Percentiles rank a stretch among this genome's conserved stretches.
Conservation (phyloP, 2,888 invertebrate species). For the Patella pellucida region DNA sequence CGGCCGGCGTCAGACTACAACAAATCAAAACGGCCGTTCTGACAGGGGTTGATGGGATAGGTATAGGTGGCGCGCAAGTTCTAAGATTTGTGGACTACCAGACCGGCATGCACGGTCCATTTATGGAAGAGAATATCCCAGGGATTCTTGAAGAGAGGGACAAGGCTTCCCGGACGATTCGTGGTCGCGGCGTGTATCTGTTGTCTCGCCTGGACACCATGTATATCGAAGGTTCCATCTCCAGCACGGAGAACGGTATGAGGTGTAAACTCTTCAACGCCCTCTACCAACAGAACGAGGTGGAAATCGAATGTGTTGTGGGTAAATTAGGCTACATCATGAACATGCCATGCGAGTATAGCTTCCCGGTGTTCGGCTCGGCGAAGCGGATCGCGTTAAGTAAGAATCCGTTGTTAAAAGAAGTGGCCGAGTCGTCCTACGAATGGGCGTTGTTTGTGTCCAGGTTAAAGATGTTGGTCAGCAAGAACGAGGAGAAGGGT, state of each 20-base stretch:
- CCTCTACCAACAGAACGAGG: slow-evolving; percentile 13
- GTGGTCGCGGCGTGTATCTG: slow-evolving; percentile 32
- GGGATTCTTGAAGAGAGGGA: slow-evolving; percentile 31
- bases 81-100: slow-evolving; percentile 32
- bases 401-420: slow-evolving; percentile 38
- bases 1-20: slow-evolving; percentile 33
- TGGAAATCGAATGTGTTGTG: not conserved
- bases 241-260: slow-evolving; percentile 23
- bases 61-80: slow-evolving; percentile 37
- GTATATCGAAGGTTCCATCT: slow-evolving; percentile 37
- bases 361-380: slow-evolving; percentile 31
- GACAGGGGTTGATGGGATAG: slow-evolving; percentile 37
- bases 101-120: slow-evolving; percentile 37
- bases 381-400: slow-evolving; percentile 39
- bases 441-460: slow-evolving; percentile 36
- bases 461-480: slow-evolving; percentile 27
- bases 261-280: slow-evolving; percentile 28
- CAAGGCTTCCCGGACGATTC: slow-evolving; percentile 25
- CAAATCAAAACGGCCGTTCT: slow-evolving; percentile 36
- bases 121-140: slow-evolving; percentile 39
- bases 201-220: slow-evolving; percentile 39
- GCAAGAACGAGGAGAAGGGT: slow-evolving; percentile 33
- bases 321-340: slow-evolving; percentile 26
- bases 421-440: slow-evolving; percentile 27
- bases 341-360: slow-evolving; percentile 28